Evolutionary conservation across 2,797 vertebrate species (phyloP).

Genomic region (Rhynchonycteris naso): DNA sequence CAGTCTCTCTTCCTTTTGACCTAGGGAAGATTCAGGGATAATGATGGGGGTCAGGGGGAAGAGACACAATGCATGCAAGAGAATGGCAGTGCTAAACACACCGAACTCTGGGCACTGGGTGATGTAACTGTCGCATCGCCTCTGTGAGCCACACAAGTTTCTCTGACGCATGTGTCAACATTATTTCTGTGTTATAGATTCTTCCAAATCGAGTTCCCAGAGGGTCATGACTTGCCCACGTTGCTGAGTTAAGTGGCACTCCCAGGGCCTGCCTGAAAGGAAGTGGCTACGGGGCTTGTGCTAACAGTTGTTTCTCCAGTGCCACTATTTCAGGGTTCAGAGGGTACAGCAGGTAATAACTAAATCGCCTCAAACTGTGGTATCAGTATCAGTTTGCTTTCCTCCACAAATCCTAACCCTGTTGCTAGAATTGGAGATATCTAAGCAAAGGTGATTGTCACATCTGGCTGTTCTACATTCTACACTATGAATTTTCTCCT

Average conservation of each 20-base stretch:
- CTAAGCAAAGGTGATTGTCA: neutral
- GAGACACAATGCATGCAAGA: neutral
- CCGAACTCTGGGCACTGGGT: rapidly evolving
- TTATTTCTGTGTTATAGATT: neutral
- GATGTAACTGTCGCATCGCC: neutral
- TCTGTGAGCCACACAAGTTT: neutral
- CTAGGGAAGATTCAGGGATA: slow-evolving; percentile 83
- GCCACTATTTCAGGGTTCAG: neutral
- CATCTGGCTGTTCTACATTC: neutral
- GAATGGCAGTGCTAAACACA: neutral
- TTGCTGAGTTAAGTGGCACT: rapidly evolving
- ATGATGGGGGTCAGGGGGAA: neutral
- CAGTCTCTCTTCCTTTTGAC: slow-evolving; percentile 91
- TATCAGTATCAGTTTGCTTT: neutral
- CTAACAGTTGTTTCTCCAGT: neutral
- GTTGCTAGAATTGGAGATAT: neutral
- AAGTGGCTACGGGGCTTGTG: neutral
- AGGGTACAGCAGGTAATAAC: neutral
- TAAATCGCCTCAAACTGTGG: neutral
- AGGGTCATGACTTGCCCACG: neutral
- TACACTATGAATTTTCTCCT: neutral
- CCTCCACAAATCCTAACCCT: neutral
- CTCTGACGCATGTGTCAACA: neutral
- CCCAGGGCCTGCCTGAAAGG: neutral
- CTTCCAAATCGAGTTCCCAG: neutral